Conservation (phyloP, 2,113 vertebrate genomes). For the Cochlearius cochlearius region DNA sequence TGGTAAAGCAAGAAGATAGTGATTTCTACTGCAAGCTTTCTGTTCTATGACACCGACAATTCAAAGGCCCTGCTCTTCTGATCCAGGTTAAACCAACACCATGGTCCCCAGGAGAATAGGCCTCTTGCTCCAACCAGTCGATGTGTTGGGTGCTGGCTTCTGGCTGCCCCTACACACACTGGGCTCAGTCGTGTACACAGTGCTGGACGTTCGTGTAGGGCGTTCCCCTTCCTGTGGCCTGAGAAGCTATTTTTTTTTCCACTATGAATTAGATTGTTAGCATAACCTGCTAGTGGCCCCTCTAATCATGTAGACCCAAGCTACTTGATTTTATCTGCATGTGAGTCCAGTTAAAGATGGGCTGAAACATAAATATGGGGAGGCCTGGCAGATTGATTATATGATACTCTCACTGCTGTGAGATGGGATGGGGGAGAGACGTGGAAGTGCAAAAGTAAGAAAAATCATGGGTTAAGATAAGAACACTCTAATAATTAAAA, state of each 20-base stretch:
- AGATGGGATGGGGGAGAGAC: no score
- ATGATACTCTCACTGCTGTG: no score
- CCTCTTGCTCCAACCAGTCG: neutral
- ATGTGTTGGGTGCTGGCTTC: neutral
- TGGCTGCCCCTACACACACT: neutral
- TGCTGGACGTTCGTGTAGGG: neutral
- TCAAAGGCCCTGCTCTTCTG: neutral
- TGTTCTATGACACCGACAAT: neutral
- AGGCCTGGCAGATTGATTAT: no score
- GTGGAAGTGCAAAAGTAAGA: no score
- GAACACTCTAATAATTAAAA: no score
- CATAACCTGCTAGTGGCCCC: neutral
- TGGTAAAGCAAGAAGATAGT: neutral
- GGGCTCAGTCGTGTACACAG: neutral
- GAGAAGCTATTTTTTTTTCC: neutral
- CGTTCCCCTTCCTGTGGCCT: neutral
- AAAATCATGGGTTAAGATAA: no score
- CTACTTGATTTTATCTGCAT: neutral
- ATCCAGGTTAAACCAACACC: neutral
- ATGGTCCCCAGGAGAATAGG: neutral
- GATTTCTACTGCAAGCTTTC: neutral
- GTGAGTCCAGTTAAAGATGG: neutral
- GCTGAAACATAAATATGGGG: no score
- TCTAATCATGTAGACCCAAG: neutral
- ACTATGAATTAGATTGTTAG: neutral